Conservation (phyloP, 2,797 vertebrate genomes). For the Melanogrammus aeglefinus region DNA sequence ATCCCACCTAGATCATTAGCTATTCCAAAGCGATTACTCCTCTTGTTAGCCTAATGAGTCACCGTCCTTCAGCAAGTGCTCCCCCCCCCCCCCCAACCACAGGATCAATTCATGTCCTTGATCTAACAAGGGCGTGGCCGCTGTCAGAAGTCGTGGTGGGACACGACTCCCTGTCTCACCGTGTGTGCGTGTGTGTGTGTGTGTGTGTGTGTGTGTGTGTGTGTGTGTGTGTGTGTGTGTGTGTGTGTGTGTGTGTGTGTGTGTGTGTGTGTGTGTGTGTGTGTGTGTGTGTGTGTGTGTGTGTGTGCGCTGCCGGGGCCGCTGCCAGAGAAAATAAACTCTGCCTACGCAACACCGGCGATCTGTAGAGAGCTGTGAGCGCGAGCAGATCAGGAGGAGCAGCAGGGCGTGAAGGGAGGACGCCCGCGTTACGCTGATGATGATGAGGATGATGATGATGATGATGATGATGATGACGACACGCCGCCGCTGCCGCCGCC, state of each 20-base stretch:
- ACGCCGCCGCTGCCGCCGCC: no score
- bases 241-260: no score
- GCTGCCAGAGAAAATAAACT: constrained; percentile 51
- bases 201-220: no score
- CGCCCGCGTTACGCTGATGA: background rate
- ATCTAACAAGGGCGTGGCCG: constrained; percentile 36
- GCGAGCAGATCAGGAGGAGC: constrained; percentile 33
- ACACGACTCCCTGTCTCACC: constrained; percentile 14
- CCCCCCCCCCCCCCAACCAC: constrained; percentile 5
- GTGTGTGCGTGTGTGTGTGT: background rate
- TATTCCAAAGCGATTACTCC: background rate
- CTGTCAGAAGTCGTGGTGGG: constrained; percentile 38
- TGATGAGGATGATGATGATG: no score
- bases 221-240: background rate
- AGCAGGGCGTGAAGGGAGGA: constrained; percentile 9
- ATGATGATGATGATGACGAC: no score
- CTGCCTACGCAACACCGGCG: constrained; percentile 40
- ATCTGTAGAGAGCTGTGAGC: constrained; percentile 19
- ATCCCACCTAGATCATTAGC: background rate
- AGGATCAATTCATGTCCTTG: constrained; percentile 40
- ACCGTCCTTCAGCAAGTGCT: constrained; percentile 21
- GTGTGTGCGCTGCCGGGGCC: constrained; percentile 25
- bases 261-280: background rate
- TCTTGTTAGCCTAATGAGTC: constrained; percentile 31
- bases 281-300: no score